Evolutionary conservation across 2,797 vertebrate species (phyloP).

Genomic region (Spheniscus humboldti): DNA sequence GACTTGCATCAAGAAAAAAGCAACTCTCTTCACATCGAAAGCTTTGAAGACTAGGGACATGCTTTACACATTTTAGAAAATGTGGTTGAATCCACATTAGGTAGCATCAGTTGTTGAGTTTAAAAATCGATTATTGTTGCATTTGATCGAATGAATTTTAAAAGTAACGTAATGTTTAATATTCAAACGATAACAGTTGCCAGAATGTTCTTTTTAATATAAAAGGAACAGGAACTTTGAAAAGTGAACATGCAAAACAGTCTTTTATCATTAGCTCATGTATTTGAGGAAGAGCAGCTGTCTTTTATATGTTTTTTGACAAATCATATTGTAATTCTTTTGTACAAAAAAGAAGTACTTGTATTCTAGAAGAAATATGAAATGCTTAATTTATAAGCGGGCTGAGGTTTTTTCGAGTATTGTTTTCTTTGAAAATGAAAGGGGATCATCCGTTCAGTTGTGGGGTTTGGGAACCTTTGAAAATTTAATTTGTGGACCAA

Average conservation of each 20-base stretch:
- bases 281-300: slow-evolving; percentile 84
- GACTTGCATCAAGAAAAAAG: slow-evolving; percentile 77
- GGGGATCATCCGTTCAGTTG: slow-evolving; percentile 80
- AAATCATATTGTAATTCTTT: slow-evolving; percentile 88
- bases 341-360: slow-evolving; percentile 86
- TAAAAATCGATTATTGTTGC: slow-evolving; percentile 64
- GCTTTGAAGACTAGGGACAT: slow-evolving; percentile 72
- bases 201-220: slow-evolving; percentile 78
- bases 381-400: slow-evolving; percentile 86
- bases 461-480: slow-evolving; percentile 73
- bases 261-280: slow-evolving; percentile 83
- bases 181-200: slow-evolving; percentile 73
- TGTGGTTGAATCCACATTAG: slow-evolving; percentile 62
- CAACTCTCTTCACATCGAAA: slow-evolving; percentile 75
- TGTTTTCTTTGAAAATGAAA: slow-evolving; percentile 81
- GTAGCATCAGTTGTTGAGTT: slow-evolving; percentile 75
- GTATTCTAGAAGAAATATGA: slow-evolving; percentile 89
- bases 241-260: slow-evolving; percentile 74
- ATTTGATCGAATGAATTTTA: slow-evolving; percentile 74
- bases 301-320: slow-evolving; percentile 88
- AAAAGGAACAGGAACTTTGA: slow-evolving; percentile 76
- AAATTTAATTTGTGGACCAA: slow-evolving; percentile 83
- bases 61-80: slow-evolving; percentile 64
- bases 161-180: slow-evolving; percentile 74
- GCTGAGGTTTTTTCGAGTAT: slow-evolving; percentile 80